Evolutionary conservation across 2,797 vertebrate species (phyloP).

Genomic region (Pipistrellus pygmaeus): DNA sequence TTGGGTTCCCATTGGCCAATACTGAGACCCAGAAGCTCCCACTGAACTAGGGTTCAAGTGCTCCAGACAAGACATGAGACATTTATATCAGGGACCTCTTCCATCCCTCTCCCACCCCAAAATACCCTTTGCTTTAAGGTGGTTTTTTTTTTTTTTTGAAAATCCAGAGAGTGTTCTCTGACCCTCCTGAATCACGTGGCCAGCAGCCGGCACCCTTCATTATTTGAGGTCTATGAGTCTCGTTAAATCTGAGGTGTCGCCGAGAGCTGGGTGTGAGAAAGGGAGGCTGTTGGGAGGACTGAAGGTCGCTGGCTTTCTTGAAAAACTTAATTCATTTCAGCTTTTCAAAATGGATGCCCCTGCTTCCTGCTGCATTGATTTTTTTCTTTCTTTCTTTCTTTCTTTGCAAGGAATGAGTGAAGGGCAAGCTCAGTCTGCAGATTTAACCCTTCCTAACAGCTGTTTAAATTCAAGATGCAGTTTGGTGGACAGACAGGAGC

Average conservation of each 20-base stretch:
- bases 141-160: constrained; percentile 84
- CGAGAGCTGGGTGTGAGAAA: constrained; percentile 86
- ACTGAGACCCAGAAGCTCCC: constrained; percentile 19
- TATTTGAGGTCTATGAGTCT: constrained; percentile 88
- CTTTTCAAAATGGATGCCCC: constrained; percentile 86
- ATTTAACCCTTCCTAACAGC: constrained; percentile 89
- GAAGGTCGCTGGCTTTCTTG: constrained; percentile 86
- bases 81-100: constrained; percentile 70
- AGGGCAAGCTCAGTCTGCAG: constrained; percentile 79
- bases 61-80: constrained; percentile 61
- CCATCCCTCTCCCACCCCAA: not conserved
- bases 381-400: not conserved
- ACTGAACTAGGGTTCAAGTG: constrained; percentile 48
- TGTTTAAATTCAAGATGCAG: constrained; percentile 84
- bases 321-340: constrained; percentile 87
- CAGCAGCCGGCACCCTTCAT: constrained; percentile 79
- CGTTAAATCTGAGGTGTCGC: constrained; percentile 90
- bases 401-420: constrained; percentile 70
- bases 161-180: constrained; percentile 84
- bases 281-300: constrained; percentile 85
- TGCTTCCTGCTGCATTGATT: constrained; percentile 84
- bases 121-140: constrained; percentile 86
- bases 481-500: constrained; percentile 83
- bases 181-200: constrained; percentile 88
- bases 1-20: not conserved